Evolutionary conservation across 2,113 vertebrate species (phyloP).

Genomic region (Scomber colias): DNA sequence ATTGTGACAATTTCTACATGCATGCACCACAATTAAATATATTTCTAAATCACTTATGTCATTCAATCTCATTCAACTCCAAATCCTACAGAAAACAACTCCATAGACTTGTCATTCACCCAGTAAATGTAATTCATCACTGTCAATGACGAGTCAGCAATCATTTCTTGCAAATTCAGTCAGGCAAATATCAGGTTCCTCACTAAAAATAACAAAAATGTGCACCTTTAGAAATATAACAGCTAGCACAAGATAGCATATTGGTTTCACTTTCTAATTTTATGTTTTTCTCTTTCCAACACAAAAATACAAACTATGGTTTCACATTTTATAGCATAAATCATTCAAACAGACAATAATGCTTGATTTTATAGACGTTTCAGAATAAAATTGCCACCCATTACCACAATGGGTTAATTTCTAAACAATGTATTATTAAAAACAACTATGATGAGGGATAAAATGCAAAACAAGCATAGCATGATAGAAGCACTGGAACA

Average conservation of each 20-base stretch:
- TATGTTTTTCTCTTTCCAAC: conserved; percentile 11
- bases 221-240: conserved; percentile 30
- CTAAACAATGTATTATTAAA: conserved; percentile 15
- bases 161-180: conserved; percentile 52
- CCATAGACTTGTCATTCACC: conserved; percentile 49
- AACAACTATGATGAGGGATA: conserved; percentile 26
- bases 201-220: conserved; percentile 28
- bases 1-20: conserved; percentile 66
- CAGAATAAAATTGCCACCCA: conserved; percentile 17
- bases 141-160: conserved; percentile 50
- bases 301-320: conserved; percentile 4
- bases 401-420: conserved; percentile 9
- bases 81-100: conserved; percentile 53
- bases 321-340: conserved; percentile 10
- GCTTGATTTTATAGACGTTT: conserved; percentile 11
- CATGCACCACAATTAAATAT: conserved; percentile 58
- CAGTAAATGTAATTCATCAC: conserved; percentile 52
- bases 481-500: conserved; percentile 31
- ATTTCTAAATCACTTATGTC: conserved; percentile 66
- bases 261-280: conserved; percentile 13
- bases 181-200: conserved; percentile 38
- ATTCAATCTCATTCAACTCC: conserved; percentile 55
- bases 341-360: conserved; percentile 43
- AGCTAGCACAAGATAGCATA: conserved; percentile 18
- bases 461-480: conserved; percentile 29